Percentiles rank a stretch among this genome's conserved stretches.
Evolutionary conservation across 2,113 vertebrate species (phyloP).

Genomic region (Vidua chalybeata): DNA sequence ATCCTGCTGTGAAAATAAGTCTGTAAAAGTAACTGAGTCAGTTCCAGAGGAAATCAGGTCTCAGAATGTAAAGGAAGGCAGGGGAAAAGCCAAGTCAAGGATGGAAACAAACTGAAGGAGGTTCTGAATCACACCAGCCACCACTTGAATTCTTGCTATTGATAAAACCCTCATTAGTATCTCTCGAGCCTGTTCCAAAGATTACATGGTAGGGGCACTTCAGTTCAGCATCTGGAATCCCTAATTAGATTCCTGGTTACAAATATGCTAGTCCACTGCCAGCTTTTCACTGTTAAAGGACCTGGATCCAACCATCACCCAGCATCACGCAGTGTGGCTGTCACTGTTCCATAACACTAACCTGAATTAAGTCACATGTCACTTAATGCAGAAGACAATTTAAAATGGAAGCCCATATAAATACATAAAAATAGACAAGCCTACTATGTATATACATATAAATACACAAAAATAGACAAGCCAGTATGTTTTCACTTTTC

Average conservation of each 20-base stretch:
- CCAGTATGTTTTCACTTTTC: background rate
- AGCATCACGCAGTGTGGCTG: background rate
- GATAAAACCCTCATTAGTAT: conserved; percentile 51
- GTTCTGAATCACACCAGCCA: conserved; percentile 30
- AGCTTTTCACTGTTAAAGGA: conserved; percentile 26
- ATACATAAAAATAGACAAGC: background rate
- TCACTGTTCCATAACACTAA: background rate
- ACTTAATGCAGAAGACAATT: background rate
- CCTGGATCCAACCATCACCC: background rate
- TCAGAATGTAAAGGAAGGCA: background rate
- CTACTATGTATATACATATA: background rate
- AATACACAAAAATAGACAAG: background rate
- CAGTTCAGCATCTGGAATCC: conserved; percentile 57
- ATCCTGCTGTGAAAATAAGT: background rate
- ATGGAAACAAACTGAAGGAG: background rate
- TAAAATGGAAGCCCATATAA: background rate
- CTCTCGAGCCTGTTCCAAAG: conserved; percentile 42
- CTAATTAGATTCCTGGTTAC: conserved; percentile 39
- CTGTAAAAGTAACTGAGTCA: background rate
- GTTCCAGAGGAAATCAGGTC: background rate
- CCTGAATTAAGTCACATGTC: background rate
- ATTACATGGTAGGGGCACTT: conserved; percentile 47
- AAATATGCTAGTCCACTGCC: conserved; percentile 23
- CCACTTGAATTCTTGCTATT: conserved; percentile 24
- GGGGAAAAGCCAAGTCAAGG: conserved; percentile 1